Base-by-base conservation (phyloP, 2,888 invertebrate species). In the Druceiella hillmani region DNA sequence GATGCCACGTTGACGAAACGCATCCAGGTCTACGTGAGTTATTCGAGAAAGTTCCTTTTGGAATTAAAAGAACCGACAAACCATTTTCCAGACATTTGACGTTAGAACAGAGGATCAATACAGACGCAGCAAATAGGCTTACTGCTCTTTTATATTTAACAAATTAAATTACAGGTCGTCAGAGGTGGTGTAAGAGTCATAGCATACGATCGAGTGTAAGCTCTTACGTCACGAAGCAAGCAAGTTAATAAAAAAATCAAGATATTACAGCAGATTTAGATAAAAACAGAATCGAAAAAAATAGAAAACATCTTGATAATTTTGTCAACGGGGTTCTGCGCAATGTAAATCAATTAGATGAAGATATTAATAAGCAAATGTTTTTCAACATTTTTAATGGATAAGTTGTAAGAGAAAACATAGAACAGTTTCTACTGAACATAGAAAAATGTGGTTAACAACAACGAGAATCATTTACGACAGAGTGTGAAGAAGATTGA, bases 191-290 rank as follows among this genome's bases (percentile, higher is more conserved):
- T 3, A 39, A 40, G 9, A 51, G 45, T 38, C 51, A 51, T 29
- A 49, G 46, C 31, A 44, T 51, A 25, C 38, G 50, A 28, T 47
- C 48, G 2, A 50, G 46, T 40, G 44, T 50, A 27, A 7, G 48
- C 15, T 6, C 22, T n/a, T 6, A 6, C 22, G n/a, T 20, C 6
- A 20, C n/a, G 22, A n/a, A 20, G n/a, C 6, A 20, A 7, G 22
- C 6, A 20, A n/a, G 48, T 20, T 15, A 49, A 17, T 30, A 45
- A 9, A 22, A 46, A 30, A 46, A 40, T 44, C 49, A 52, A 44
- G 51, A 52, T 45, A 9, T 20, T 6, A 20, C 6, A 6, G 6
- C 22, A 20, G 22, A 20, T 6, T 9, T 20, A 7, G 9, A 20
- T 7, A 20, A 20, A 9, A 20, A 9, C n/a, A 6, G 9, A 9